Evolutionary conservation across 2,797 vertebrate species (phyloP), one percentile per base, ranked within the genome.

Genomic region (Sebastes aleutianus): DNA sequence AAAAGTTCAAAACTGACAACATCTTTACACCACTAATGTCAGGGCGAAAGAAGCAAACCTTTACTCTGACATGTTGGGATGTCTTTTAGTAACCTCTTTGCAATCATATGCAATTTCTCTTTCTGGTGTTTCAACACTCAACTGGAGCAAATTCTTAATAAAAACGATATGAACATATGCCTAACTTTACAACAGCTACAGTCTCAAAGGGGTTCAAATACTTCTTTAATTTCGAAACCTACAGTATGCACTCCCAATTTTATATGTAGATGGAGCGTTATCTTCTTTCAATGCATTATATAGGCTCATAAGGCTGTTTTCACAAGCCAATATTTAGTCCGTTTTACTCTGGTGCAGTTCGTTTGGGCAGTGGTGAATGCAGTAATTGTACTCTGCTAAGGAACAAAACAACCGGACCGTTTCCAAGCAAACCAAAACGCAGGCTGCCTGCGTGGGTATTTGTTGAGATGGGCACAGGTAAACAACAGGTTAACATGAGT

Each of bases 101-200:
- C 70, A 85, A 83, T 82, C 67, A 13, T 27, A 47, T 58, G 72
- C 66, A 82, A 82, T 47, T 62, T 59, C 54, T 70, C 39, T 78
- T 74, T 64, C 56, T 73, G 43, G 29, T 26, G 50, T 71, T 74
- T 50, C 39, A 70, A 79, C 11, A 53, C 14, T 36, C 22, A 32
- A 56, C 24, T n/a, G 22, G n/a, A 58, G 56, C 9, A 10, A 27
- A 63, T 7, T 53, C 39, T 26, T 16, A 18, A 65, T 32, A 16
- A 73, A 65, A 43, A 18, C n/a, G 65, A 29, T 5, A 7, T 20
- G 29, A 82, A 68, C 20, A 72, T 4, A 63, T 36, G 4, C 1
- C 16, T 22, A 24, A 59, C 53, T 75, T 83, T 32, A 10, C 13
- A 22, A 43, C 50, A 36, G 20, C 27, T 26, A 26, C 18, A 64